Base-by-base conservation (phyloP, 1,140 invertebrate genomes). In the Acromyrmex charruanus region DNA sequence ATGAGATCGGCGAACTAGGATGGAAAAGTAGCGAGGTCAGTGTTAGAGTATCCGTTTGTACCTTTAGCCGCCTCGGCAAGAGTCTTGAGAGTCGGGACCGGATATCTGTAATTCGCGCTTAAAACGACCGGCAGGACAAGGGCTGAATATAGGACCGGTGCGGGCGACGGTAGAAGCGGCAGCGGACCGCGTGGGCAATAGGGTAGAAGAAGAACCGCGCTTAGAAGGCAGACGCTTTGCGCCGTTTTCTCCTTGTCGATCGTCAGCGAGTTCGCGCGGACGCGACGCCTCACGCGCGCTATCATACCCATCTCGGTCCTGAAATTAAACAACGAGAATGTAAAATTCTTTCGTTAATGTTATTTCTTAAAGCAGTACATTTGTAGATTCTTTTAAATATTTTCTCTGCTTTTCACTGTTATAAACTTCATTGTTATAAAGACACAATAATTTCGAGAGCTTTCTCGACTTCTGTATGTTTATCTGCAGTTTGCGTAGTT, bases 221-320 rank as follows among this genome's bases (percentile, higher is more conserved):
- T 97, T 44, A 97, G 93, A 65, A 97, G 93, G 95, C 97, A 97
- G 81, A 97, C 96, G 96, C 95, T 97, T 93, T 97, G 96, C 6
- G 96, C 96, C 86, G 96, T 97, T 95, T 96, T 97, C 88, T 97
- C 96, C 87, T 97, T 96, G 25, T 96, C 96, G 84, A 96, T 94
- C 74, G 96, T 94, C 16, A 97, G 95, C 21, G 96, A 96, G 93
- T 97, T 96, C 93, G 96, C 96, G 82, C 96, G 94, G 63, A 97
- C 95, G 63, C 96, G 94, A 5, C 96, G 96, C 39, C 97, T 95
- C 84, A 97, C 96, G 87, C 97, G 94, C 3, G 96, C 97, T 91
- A 97, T 97, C 96, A 97, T 97, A 25, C 96, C 96, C 96, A 97
- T 97, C 80, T 81, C 53, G 12, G 18, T 81, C 44, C 88, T 91